Conservation (phyloP, 2,797 vertebrate species). For the Podarcis siculus region DNA sequence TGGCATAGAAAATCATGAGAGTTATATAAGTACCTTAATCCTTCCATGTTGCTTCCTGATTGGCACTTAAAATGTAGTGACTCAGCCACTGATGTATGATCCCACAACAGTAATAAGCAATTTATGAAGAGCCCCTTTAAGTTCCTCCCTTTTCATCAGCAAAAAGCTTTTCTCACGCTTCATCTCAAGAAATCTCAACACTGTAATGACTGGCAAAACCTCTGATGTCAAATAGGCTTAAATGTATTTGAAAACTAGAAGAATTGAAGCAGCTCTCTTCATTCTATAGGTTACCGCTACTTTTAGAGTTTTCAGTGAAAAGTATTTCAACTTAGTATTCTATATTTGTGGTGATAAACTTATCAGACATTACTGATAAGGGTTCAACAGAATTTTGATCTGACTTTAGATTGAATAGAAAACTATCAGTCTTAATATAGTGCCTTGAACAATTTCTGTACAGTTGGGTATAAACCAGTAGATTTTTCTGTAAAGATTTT, state of each 20-base stretch:
- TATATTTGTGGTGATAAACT: not conserved
- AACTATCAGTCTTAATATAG: not conserved
- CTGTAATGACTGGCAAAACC: constrained; percentile 50
- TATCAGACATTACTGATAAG: not conserved
- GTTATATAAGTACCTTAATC: not conserved
- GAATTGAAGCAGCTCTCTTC: constrained; percentile 28
- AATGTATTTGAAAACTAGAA: constrained; percentile 47
- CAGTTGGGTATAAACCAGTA: not conserved
- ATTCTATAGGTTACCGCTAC: constrained; percentile 23
- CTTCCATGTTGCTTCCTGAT: not conserved
- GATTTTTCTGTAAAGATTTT: too few relatives aligned
- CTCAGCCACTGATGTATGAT: not conserved
- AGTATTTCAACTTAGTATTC: not conserved
- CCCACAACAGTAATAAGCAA: not conserved
- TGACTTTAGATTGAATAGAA: not conserved
- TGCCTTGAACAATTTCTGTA: not conserved
- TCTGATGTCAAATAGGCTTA: constrained; percentile 52
- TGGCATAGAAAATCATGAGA: not conserved
- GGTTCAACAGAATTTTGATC: not conserved
- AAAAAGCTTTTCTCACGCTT: constrained; percentile 55
- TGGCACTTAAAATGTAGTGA: constrained; percentile 5
- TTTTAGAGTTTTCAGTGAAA: not conserved
- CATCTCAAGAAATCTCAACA: constrained; percentile 25
- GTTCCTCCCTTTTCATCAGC: constrained; percentile 11
- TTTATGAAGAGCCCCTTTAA: constrained; percentile 1